Evolutionary conservation across 2,888 invertebrate species (phyloP).

Genomic region (Drosophila mimetica): DNA sequence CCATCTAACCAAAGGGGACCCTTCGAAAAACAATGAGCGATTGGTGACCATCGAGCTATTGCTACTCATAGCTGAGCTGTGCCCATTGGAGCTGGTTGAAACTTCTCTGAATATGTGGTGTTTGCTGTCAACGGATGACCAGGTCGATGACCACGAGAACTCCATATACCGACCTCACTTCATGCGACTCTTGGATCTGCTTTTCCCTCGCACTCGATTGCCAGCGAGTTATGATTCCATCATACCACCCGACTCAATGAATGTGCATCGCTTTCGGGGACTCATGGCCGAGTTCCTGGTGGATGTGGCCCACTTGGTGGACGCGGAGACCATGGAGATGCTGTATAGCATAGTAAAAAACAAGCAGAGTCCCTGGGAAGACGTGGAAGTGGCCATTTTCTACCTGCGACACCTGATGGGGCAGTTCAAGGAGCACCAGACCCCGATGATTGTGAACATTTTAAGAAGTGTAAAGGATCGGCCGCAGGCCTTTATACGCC

Average conservation of each 20-base stretch:
- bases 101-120: not conserved
- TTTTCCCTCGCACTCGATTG: not conserved
- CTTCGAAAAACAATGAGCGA: not conserved
- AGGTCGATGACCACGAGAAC: not conserved
- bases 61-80: not conserved
- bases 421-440: not conserved
- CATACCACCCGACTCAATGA: not conserved
- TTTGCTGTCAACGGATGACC: not conserved
- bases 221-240: not conserved
- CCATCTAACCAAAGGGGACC: not conserved
- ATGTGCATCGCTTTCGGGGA: not conserved
- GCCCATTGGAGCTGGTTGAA: not conserved
- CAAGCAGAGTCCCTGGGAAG: not conserved
- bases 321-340: not conserved
- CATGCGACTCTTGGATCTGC: not conserved
- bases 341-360: not conserved
- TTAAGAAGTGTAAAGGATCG: not conserved
- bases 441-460: not conserved
- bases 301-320: not conserved
- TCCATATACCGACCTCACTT: not conserved
- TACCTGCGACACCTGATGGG: not conserved
- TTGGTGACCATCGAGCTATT: not conserved
- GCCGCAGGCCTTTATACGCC: not conserved
- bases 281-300: not conserved
- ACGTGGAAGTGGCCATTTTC: conserved; percentile 1